These are phyloP conservation scores for Oasisia sp. DNA, from an alignment of 2,888 invertebrate species.

Conservation along the genomic window DNA sequence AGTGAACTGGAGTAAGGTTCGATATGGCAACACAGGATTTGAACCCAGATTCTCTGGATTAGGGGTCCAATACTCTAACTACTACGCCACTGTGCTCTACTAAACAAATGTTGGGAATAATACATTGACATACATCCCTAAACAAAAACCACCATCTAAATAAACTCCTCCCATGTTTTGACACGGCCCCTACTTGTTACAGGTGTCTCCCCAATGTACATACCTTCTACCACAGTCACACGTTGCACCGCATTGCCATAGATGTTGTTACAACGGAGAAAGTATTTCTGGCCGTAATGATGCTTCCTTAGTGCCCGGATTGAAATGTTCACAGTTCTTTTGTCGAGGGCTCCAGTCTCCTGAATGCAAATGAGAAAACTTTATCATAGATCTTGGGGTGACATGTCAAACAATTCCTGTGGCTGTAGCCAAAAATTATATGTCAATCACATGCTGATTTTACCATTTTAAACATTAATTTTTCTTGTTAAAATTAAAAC, in stretches of 20 bases:
- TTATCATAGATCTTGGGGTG: not conserved
- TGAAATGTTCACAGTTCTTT: not conserved
- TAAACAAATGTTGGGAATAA: not conserved
- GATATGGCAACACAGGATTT: too few species aligned
- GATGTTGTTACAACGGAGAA: not conserved
- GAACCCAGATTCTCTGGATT: too few species aligned
- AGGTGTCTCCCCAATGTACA: not conserved
- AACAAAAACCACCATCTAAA: not conserved
- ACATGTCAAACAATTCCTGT: not conserved
- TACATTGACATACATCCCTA: not conserved
- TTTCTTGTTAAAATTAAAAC: too few species aligned
- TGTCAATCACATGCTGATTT: not conserved
- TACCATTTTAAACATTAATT: not conserved
- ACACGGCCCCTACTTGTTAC: not conserved
- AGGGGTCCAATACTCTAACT: too few species aligned
- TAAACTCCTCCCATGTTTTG: not conserved
- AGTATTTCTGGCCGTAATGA: not conserved
- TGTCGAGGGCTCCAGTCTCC: not conserved
- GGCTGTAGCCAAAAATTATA: not conserved
- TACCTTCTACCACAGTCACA: not conserved
- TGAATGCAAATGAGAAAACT: not conserved
- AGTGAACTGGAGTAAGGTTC: too few species aligned
- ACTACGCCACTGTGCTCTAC: too few species aligned
- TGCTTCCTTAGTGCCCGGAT: not conserved
- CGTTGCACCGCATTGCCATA: not conserved